Evolutionary conservation across 2,888 invertebrate genomes (phyloP).

Genomic region (Catocala nupta): DNA sequence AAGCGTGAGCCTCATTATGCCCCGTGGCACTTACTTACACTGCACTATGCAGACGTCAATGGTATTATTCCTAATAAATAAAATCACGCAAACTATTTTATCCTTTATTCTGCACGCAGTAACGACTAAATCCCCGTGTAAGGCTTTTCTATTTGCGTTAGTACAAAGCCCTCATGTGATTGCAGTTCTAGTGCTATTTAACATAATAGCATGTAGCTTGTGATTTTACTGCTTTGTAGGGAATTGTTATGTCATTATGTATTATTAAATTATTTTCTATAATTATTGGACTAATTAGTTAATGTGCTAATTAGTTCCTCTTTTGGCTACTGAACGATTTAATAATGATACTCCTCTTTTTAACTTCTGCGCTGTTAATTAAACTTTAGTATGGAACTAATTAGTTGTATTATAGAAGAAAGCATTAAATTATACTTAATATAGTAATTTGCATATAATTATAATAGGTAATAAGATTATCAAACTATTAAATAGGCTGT

Average conservation of each 20-base stretch:
- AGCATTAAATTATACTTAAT: no score
- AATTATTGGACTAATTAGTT: slow-evolving; percentile 33
- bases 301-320: slow-evolving; percentile 30
- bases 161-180: slow-evolving; percentile 26
- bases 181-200: slow-evolving; percentile 37
- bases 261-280: slow-evolving; percentile 38
- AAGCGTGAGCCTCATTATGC: slow-evolving; percentile 71
- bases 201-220: slow-evolving; percentile 38
- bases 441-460: no score
- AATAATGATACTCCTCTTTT: neutral
- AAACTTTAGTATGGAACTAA: no score
- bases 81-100: slow-evolving; percentile 25
- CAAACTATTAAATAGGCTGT: no score
- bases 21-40: slow-evolving; percentile 70
- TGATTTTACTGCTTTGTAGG: slow-evolving; percentile 37
- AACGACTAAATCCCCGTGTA: slow-evolving; percentile 27
- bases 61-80: slow-evolving; percentile 36
- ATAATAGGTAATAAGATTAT: no score
- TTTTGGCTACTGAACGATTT: slow-evolving; percentile 4
- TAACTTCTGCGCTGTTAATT: no score
- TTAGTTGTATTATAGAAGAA: no score
- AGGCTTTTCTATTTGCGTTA: slow-evolving; percentile 15
- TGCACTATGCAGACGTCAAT: slow-evolving; percentile 48
- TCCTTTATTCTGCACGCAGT: slow-evolving; percentile 30
- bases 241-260: slow-evolving; percentile 42